Percentiles rank a stretch among this genome's conserved stretches.
phyloP scores from a whole-genome alignment of 2,888 invertebrate genomes.

The Byasa hedistus region DNA sequence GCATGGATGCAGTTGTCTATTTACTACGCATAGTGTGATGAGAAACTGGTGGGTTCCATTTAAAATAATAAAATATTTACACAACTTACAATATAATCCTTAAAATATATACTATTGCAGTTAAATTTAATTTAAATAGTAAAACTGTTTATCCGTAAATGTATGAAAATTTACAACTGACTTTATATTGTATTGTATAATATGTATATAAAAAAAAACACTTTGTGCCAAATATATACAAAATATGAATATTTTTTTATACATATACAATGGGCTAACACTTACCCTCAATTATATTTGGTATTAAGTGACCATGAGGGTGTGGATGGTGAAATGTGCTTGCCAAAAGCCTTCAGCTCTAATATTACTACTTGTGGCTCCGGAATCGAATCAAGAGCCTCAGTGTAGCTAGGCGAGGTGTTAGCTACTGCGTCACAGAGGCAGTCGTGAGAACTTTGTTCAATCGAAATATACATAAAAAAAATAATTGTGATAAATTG shows the following conservation, averaged over 20 bases:
- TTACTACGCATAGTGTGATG: constrained; percentile 6
- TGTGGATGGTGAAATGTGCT: too few relatives aligned
- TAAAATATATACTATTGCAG: constrained; percentile 42
- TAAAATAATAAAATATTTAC: constrained; percentile 51
- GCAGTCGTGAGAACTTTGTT: constrained; percentile 61
- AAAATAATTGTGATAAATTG: constrained; percentile 38
- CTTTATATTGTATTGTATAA: constrained; percentile 1
- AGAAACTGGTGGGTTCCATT: constrained; percentile 59
- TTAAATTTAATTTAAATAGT: constrained; percentile 39
- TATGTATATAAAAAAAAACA: constrained; percentile 28
- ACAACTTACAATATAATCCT: constrained; percentile 38
- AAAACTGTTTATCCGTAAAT: constrained; percentile 31
- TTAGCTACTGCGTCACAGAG: too few relatives aligned
- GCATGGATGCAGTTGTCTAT: constrained; percentile 34
- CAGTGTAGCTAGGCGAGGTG: too few relatives aligned
- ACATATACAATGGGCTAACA: too few relatives aligned
- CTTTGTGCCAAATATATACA: constrained; percentile 39
- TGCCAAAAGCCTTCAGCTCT: too few relatives aligned
- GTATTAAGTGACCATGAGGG: too few relatives aligned
- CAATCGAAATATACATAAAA: constrained; percentile 67
- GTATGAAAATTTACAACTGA: constrained; percentile 22
- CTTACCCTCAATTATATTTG: too few relatives aligned
- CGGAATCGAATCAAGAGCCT: too few relatives aligned
- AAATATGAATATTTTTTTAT: constrained; percentile 31
- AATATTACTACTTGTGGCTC: too few relatives aligned